phyloP scores from a whole-genome alignment of 2,113 vertebrate genomes.

The Cnemophilus loriae region DNA sequence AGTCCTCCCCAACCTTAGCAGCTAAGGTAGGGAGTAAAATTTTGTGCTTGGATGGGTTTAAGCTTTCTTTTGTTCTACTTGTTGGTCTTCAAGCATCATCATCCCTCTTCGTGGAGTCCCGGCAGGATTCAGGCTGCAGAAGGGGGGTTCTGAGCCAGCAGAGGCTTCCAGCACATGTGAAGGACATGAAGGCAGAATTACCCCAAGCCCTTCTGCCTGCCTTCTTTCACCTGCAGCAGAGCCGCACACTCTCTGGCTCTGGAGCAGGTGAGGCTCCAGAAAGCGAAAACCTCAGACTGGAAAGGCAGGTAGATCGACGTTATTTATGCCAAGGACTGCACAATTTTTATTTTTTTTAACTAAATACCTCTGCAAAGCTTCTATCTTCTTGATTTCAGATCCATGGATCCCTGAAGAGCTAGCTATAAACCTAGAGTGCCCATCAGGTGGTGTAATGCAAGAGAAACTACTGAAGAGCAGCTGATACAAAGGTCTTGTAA shows the following conservation, averaged over 20 bases:
- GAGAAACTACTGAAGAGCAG: not conserved
- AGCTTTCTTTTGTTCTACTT: not conserved
- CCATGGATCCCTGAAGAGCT: not conserved
- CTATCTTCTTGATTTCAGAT: not conserved
- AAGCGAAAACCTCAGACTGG: not conserved
- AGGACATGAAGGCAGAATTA: not conserved
- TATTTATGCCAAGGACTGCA: not conserved
- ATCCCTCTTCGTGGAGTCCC: not conserved
- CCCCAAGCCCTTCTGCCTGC: not conserved
- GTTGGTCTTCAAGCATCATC: not conserved
- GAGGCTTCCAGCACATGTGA: not conserved
- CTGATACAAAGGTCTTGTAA: not conserved
- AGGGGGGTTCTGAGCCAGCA: not conserved
- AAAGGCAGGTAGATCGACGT: not conserved
- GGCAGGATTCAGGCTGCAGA: not conserved
- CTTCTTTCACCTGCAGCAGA: not conserved
- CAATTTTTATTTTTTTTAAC: not conserved
- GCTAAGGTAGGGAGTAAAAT: not conserved
- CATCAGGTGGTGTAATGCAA: not conserved
- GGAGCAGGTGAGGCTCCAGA: not conserved
- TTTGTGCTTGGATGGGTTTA: not conserved
- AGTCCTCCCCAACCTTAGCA: not conserved
- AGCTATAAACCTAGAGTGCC: not conserved
- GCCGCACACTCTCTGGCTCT: not conserved
- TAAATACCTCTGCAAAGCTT: not conserved